Evolutionary conservation across 1,140 invertebrate species (phyloP).

Genomic region (Ladona fulva): DNA sequence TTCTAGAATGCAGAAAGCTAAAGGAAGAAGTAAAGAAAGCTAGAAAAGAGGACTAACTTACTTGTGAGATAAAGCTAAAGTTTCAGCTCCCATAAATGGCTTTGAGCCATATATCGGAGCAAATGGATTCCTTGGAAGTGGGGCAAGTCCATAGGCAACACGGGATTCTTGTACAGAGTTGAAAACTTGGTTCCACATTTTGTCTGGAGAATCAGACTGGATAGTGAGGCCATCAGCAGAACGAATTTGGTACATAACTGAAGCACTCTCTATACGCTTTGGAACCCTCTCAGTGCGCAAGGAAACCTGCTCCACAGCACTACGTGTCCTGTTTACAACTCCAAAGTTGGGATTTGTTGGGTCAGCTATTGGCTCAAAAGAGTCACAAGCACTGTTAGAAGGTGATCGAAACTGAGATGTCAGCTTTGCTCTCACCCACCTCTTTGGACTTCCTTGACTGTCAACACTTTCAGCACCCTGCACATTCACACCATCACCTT

Average conservation of each 20-base stretch:
- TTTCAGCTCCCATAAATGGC: not conserved
- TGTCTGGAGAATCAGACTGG: constrained; percentile 62
- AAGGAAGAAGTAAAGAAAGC: too few species aligned
- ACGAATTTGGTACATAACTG: constrained; percentile 71
- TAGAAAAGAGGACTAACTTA: not conserved
- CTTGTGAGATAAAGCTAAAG: not conserved
- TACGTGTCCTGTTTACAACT: not conserved
- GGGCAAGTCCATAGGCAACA: constrained; percentile 61
- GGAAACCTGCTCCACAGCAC: not conserved
- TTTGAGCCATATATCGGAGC: constrained; percentile 41
- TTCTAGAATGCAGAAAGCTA: too few species aligned
- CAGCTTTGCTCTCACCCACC: not conserved
- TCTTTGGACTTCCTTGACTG: not conserved
- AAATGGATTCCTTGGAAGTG: constrained; percentile 54
- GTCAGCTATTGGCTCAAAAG: not conserved
- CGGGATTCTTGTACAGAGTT: constrained; percentile 80
- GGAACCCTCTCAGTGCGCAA: not conserved
- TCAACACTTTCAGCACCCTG: not conserved
- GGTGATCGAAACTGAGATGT: not conserved
- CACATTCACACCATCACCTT: not conserved
- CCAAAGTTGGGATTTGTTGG: too few species aligned
- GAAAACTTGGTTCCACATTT: constrained; percentile 85
- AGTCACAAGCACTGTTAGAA: not conserved
- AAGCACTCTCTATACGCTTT: constrained; percentile 44
- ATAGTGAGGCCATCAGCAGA: constrained; percentile 84